Base-by-base conservation (phyloP, 2,888 invertebrate species). In the Rhynchonema sp. region DNA sequence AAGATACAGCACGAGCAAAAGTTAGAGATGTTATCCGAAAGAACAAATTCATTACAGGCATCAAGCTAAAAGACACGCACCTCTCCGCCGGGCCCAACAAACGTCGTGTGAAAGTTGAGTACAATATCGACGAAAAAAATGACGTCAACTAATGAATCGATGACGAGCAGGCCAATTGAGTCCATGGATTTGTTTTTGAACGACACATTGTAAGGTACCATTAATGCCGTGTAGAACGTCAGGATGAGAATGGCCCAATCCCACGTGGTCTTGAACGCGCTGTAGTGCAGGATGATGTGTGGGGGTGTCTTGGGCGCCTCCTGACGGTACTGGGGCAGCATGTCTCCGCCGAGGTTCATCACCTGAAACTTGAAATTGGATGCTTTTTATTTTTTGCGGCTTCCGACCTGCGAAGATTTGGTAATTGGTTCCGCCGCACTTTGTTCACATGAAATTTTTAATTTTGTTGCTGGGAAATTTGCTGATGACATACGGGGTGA, bases 71-170 rank as follows among this genome's bases (percentile, higher is more conserved):
- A n/a, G n/a, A n/a, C n/a, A n/a, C n/a, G n/a, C n/a, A n/a, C n/a
- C 69, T 80, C 79, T 23, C 80, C 80, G 49, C 77, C 78, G 1
- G 79, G 87, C 57, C 98, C 98, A 71, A 98, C 98, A 79, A 98
- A 98, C 65, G 98, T 98, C 66, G 98, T 98, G 80, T 98, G 98
- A 80, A 98, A 98, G 81, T 98, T 98, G 75, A 98, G 84, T 76
- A 96, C 90, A 78, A 98, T 98, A 81, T 98, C 98, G 78, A 98
- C 92, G 81, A 98, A 98, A 82, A 98, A 98, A 74, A 98, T 91
- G 70, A 98, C 96, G 79, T 98, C 98, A 72, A 98, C 98, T 74
- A 98, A 94, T 67, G 92, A 92, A 66, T 76, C 75, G 30, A 75
- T 67, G 27, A 74, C 72, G 62, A 75, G 74, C 69, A 77, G 60